Conservation (phyloP, 2,797 vertebrate species). For the Phoeniculus purpureus region DNA sequence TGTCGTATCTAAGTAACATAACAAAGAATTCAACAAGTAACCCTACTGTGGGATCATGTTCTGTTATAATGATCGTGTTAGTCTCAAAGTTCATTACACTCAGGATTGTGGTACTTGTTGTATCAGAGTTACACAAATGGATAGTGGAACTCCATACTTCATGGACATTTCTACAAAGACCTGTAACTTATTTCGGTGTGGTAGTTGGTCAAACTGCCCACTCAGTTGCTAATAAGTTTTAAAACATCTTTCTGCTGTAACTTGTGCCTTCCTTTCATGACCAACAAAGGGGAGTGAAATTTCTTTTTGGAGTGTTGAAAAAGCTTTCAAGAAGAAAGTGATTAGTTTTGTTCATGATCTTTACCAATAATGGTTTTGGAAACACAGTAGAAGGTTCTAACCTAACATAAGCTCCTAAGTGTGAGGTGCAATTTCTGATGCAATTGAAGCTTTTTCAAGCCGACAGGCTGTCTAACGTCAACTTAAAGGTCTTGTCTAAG, state of each 20-base stretch:
- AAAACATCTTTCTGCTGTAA: not conserved
- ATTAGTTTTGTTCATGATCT: not conserved
- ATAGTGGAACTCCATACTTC: not conserved
- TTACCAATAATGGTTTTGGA: not conserved
- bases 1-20: not conserved
- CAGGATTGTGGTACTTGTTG: not conserved
- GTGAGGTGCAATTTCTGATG: not conserved
- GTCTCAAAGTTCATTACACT: not conserved
- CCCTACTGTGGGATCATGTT: not conserved
- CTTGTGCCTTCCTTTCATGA: not conserved
- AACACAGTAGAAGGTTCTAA: fast-evolving
- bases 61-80: not conserved
- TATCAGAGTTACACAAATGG: not conserved
- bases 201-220: not conserved
- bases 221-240: not conserved
- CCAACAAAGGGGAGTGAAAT: not conserved
- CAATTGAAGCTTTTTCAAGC: not conserved
- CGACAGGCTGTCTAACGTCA: fast-evolving
- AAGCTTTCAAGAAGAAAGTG: not conserved
- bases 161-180: not conserved
- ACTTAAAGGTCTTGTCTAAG: not conserved
- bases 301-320: not conserved
- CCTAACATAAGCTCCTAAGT: not conserved
- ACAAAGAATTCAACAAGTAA: not conserved
- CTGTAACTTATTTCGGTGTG: not conserved